Evolutionary conservation across 2,113 vertebrate genomes (phyloP), one percentile per base, ranked within the genome.

Genomic region (Psilopsiagon aymara): DNA sequence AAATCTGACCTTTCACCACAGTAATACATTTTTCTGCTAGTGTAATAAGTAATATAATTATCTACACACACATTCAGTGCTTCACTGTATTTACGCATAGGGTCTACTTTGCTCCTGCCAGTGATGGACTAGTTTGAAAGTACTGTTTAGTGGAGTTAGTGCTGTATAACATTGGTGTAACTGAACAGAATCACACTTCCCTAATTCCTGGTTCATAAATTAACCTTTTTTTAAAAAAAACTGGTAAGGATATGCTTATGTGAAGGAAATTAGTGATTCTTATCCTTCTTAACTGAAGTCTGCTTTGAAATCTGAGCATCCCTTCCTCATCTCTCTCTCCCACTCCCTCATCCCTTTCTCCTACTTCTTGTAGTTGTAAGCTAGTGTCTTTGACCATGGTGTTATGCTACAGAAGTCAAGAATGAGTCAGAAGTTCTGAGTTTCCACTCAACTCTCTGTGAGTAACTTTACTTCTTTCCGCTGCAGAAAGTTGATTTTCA

Each of bases 11-110:
- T 93, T 94, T 94, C 43, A 55, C 41, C 82, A n/a, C 12, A 25
- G 73, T 41, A 93, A 86, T 90, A 60, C 1, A 11, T 82, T 74
- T 86, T 85, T 90, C 67, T 69, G 20, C 85, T 51, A 52, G 16
- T 68, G n/a, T 78, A 86, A 28, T 44, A 82, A 88, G 27, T 68
- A 93, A 90, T 75, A 75, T 70, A 92, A 93, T 92, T 92, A 92
- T 53, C 79, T 87, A 37, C 28, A 59, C 21, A 47, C 6, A 3
- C 5, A 20, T 83, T 77, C 43, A 75, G 15, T 69, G 63, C 53
- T 77, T 87, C 20, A 21, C 5, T 70, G 9, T 93, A 63, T 81
- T 93, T 88, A 83, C n/a, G 28, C 24, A 41, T 6, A 70, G 46
- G 41, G 60, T 84, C 85, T 82, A 29, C 68, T 86, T 78, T 39